Percentiles rank a stretch among this genome's conserved stretches.
Conservation (phyloP, 1,140 invertebrate species). For the Bombyx mandarina region DNA sequence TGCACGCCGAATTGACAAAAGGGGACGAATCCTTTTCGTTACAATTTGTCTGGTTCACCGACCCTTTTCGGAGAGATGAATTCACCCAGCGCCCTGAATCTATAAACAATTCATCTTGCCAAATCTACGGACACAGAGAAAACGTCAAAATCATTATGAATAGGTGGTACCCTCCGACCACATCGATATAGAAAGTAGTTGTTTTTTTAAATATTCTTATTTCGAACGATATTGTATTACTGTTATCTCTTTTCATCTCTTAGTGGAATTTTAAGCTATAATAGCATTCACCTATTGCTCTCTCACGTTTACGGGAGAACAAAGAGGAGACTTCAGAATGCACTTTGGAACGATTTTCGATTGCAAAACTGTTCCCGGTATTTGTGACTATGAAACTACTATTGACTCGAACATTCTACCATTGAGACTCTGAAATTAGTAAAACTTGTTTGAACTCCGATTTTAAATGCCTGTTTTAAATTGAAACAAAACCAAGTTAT, state of each 20-base stretch:
- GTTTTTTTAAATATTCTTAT: slow-evolving; percentile 9
- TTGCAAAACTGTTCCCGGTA: slow-evolving; percentile 23
- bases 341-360: slow-evolving; percentile 28
- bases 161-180: neutral
- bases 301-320: slow-evolving; percentile 19
- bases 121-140: slow-evolving; percentile 27
- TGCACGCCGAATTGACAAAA: slow-evolving; percentile 31
- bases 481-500: too few species aligned
- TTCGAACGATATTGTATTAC: slow-evolving; percentile 14
- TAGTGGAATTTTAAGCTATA: slow-evolving; percentile 30
- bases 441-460: too few species aligned
- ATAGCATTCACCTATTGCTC: slow-evolving; percentile 21
- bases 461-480: too few species aligned
- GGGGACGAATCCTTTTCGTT: slow-evolving; percentile 30
- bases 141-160: slow-evolving; percentile 30
- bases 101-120: slow-evolving; percentile 49
- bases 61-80: slow-evolving; percentile 35
- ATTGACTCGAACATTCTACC: slow-evolving; percentile 17
- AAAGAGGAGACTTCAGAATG: slow-evolving; percentile 30
- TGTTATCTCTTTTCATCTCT: slow-evolving; percentile 24
- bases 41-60: slow-evolving; percentile 56
- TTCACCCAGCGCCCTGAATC: slow-evolving; percentile 19
- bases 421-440: slow-evolving; percentile 16
- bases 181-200: too few species aligned
- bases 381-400: slow-evolving; percentile 24